Percentiles rank a stretch among this genome's conserved stretches.
These are phyloP conservation scores for Hexactinellida sp. DNA, from an alignment of 37 sponge, comb jelly and placozoan species.

Conservation along the genomic window DNA sequence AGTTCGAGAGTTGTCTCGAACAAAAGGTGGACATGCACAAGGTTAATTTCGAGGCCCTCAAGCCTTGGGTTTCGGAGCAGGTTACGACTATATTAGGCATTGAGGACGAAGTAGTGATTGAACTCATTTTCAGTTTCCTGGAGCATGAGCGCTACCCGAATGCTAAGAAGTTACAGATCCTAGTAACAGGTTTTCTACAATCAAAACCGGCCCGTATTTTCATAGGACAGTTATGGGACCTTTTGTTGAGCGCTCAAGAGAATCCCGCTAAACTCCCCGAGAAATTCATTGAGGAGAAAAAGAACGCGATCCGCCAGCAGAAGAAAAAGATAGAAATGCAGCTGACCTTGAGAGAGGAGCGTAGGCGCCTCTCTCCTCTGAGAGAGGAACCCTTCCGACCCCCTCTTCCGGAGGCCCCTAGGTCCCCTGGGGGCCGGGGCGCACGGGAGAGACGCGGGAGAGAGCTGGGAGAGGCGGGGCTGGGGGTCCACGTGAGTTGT, in stretches of 20 bases:
- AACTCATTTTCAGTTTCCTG: conserved; percentile 82
- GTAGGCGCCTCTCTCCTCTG: not conserved
- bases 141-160: conserved; percentile 72
- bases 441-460: not conserved
- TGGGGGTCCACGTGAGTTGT: not conserved
- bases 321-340: conserved; percentile 36
- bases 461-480: not conserved
- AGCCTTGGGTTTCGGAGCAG: conserved; percentile 79
- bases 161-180: conserved; percentile 74
- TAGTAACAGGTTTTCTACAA: conserved; percentile 79
- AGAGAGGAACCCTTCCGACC: not conserved
- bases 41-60: conserved; percentile 77
- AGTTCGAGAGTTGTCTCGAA: conserved; percentile 63
- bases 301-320: conserved; percentile 69
- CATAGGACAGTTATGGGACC: conserved; percentile 86
- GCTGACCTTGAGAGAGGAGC: not conserved
- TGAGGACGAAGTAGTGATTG: conserved; percentile 86
- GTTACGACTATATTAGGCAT: conserved; percentile 67
- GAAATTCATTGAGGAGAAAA: conserved; percentile 77
- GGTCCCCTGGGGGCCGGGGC: not conserved
- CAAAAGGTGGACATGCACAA: conserved; percentile 85
- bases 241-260: conserved; percentile 76
- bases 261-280: conserved; percentile 43
- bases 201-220: conserved; percentile 80
- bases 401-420: not conserved